Conservation (phyloP, 1,140 invertebrate species). For the Dendroctonus ponderosae region DNA sequence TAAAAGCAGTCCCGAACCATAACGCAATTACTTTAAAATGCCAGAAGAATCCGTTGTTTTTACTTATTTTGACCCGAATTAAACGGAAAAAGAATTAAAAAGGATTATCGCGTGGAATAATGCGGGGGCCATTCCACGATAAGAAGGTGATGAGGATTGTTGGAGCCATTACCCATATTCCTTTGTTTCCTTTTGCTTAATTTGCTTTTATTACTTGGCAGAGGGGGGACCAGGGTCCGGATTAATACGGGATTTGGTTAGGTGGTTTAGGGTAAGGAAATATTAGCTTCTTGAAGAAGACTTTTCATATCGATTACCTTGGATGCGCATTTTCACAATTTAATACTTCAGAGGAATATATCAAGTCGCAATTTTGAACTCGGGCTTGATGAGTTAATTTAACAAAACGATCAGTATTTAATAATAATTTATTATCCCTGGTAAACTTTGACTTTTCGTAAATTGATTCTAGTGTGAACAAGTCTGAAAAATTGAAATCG, state of each 20-base stretch:
- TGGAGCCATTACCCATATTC: constrained; percentile 24
- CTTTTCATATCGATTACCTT: too few relatives aligned
- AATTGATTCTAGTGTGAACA: too few relatives aligned
- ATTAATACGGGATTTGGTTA: constrained; percentile 9
- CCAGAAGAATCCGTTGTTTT: constrained; percentile 11
- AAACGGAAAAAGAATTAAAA: constrained; percentile 28
- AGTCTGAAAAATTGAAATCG: too few relatives aligned
- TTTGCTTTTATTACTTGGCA: constrained; percentile 18
- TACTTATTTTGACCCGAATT: constrained; percentile 25
- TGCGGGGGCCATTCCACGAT: constrained; percentile 17
- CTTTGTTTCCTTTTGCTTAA: constrained; percentile 27
- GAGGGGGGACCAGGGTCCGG: constrained; percentile 8
- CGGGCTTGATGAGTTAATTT: too few relatives aligned
- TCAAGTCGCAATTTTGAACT: too few relatives aligned
- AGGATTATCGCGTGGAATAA: constrained; percentile 29
- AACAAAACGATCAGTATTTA: too few relatives aligned
- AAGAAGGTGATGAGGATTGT: constrained; percentile 22
- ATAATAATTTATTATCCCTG: too few relatives aligned
- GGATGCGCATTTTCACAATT: too few relatives aligned
- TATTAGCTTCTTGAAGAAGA: too few relatives aligned
- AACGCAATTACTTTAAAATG: constrained; percentile 18
- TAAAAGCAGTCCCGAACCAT: not conserved
- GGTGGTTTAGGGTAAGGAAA: too few relatives aligned
- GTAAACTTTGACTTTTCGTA: too few relatives aligned
- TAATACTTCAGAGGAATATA: too few relatives aligned